Evolutionary conservation across 2,113 vertebrate genomes (phyloP).

Genomic region (Pseudolaguvia tuberculata): DNA sequence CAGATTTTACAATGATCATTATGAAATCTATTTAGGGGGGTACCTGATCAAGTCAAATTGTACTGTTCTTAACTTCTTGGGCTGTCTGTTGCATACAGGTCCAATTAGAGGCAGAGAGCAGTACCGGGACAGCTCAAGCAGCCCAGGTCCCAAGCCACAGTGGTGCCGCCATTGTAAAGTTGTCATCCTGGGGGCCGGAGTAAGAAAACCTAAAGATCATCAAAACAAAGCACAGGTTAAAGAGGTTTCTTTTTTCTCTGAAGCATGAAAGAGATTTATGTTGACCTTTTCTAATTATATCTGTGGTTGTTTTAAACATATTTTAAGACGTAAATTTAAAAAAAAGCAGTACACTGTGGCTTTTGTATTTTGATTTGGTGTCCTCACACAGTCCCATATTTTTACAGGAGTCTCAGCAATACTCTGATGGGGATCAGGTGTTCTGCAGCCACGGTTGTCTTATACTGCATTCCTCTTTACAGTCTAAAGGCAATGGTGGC

Average conservation of each 20-base stretch:
- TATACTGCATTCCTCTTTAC: constrained; percentile 77
- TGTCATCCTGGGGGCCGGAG: constrained; percentile 88
- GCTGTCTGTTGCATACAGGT: constrained; percentile 57
- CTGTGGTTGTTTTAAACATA: not conserved
- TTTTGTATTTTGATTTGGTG: not conserved
- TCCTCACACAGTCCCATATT: not conserved
- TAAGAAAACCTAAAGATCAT: constrained; percentile 82
- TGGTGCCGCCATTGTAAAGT: constrained; percentile 97
- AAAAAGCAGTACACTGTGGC: not conserved
- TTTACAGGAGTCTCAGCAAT: constrained; percentile 63
- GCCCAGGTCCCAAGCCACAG: constrained; percentile 74
- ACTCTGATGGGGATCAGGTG: constrained; percentile 77
- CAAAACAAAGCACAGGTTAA: constrained; percentile 68
- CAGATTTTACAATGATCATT: not conserved
- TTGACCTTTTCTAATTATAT: not conserved
- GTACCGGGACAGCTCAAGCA: constrained; percentile 60
- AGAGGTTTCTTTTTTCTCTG: not conserved
- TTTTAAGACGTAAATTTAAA: not conserved
- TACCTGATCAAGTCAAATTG: not conserved
- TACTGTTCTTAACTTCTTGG: not conserved
- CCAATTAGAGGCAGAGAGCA: constrained; percentile 68
- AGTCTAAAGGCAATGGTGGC: constrained; percentile 56
- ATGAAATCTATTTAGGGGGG: not conserved
- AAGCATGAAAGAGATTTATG: not conserved
- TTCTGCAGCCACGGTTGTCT: constrained; percentile 98